Evolutionary conservation across 2,888 invertebrate genomes (phyloP), one percentile per base, ranked within the genome.

Genomic region (Clanis bilineata): DNA sequence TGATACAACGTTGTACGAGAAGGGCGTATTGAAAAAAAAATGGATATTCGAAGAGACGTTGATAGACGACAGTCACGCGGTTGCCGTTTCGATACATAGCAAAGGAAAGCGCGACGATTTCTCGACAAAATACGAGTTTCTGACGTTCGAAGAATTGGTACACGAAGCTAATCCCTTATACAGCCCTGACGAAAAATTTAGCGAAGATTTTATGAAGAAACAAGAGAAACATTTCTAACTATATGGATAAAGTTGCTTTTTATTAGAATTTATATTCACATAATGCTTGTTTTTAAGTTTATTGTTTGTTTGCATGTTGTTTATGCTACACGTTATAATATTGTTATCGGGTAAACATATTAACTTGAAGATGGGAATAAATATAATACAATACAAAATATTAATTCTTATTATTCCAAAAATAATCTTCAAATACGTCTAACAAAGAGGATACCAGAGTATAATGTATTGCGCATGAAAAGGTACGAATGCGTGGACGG

Each of bases 401-500:
- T 18, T n/a, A n/a, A 12, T 10, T 25, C 22, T 36, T 7, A 43
- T 59, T 59, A 22, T 55, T 55, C 28, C n/a, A 7, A 55, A 36
- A 54, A 43, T 54, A 41, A 55, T 55, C 36, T 5, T 54, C 32
- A 59, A 59, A 55, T 10, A 15, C 7, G 1, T 21, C 32, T 51
- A 51, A 51, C 56, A 56, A 10, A 28, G 15, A 4, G 28, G 28
- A 51, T 51, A 51, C 28, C 51, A 51, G 32, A 51, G 32, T 51
- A 51, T 32, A 51, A 51, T 28, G 66, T 70, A 51, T 51, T 47
- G 43, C 56, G n/a, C 25, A 47, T 44, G 39, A 85, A 78, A 95
- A 97, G 97, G 96, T 94, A 94, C 94, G 85, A 96, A 96, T 93
- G 97, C 97, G 80, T 98, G 98, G 98, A 97, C 97, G 69, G 97